Conservation (phyloP, 2,797 vertebrate genomes). For the Hyperoplus lanceolatus region DNA sequence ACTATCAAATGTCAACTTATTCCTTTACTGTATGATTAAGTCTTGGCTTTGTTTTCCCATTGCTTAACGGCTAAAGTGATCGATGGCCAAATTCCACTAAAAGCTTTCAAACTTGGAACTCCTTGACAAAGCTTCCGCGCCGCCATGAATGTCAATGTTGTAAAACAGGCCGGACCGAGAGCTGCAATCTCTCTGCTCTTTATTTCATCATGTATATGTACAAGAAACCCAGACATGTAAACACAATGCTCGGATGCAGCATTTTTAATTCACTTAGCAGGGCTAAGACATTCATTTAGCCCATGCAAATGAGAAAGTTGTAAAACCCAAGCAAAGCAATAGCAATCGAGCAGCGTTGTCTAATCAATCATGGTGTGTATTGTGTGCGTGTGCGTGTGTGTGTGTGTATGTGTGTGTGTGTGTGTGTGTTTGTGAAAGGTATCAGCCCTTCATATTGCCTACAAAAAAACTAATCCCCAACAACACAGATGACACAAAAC, state of each 20-base stretch:
- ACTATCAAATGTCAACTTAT: background rate
- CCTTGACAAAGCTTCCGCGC: background rate
- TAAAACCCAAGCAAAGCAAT: constrained; percentile 66
- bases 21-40: background rate
- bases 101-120: background rate
- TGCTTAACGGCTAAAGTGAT: background rate
- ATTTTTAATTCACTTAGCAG: constrained; percentile 71
- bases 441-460: constrained; percentile 51
- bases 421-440: constrained; percentile 50
- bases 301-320: constrained; percentile 70
- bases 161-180: background rate
- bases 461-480: constrained; percentile 63
- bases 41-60: background rate
- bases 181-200: background rate
- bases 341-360: constrained; percentile 50
- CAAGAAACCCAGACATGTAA: constrained; percentile 18
- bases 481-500: constrained; percentile 74
- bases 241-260: constrained; percentile 15
- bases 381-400: constrained; percentile 26
- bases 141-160: background rate
- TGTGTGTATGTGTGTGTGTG: constrained; percentile 23
- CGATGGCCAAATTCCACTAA: too few relatives aligned
- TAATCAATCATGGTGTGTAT: constrained; percentile 70
- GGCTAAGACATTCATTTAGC: constrained; percentile 59
- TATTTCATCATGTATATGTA: background rate